Base-by-base conservation (phyloP, 2,797 vertebrate genomes). In the Neosilurus mollespiculum region DNA sequence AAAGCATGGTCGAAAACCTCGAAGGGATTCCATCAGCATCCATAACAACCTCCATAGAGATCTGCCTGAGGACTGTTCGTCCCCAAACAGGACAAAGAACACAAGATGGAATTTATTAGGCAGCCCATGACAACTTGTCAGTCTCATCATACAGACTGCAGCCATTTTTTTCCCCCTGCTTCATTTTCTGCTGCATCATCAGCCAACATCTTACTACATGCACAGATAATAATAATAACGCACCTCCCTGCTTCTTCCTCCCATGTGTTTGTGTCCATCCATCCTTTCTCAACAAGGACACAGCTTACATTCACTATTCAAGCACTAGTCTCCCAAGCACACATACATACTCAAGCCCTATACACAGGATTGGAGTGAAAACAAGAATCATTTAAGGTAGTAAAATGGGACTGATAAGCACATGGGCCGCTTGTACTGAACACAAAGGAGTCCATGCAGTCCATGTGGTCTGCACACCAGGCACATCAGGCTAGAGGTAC, bases 391-490 rank as follows among this genome's bases (percentile, higher is more conserved):
- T 43, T n/a, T 10, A 81, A 30, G 37, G 12, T 30, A 62, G 9
- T 7, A 53, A 8, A 20, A 12, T n/a, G 15, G 37, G 26, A 53
- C 10, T 22, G 58, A 71, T 43, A 56, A 49, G 37, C 80, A 66
- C 80, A 82, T 51, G 24, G 30, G 34, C 72, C 11, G 9, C 20
- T 72, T 37, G 49, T 66, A 56, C 75, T 71, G 58, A 65, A 76
- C 84, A 86, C 84, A 86, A 86, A 86, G 84, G 77, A 86, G 69
- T 75, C 54, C n/a, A 69, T 61, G 51, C 34, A 62, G 56, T 78
- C 66, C 84, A 86, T 86, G 84, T 83, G 81, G 24, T 80, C 81
- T 66, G 51, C 9, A 72, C 79, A 80, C 2, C 14, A 34, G 9
- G 26, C 49, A 16, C 59, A 43, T 75, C 64, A 37, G 37, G 4